Conservation (phyloP, 2,113 vertebrate species). For the Anguilla rostrata region DNA sequence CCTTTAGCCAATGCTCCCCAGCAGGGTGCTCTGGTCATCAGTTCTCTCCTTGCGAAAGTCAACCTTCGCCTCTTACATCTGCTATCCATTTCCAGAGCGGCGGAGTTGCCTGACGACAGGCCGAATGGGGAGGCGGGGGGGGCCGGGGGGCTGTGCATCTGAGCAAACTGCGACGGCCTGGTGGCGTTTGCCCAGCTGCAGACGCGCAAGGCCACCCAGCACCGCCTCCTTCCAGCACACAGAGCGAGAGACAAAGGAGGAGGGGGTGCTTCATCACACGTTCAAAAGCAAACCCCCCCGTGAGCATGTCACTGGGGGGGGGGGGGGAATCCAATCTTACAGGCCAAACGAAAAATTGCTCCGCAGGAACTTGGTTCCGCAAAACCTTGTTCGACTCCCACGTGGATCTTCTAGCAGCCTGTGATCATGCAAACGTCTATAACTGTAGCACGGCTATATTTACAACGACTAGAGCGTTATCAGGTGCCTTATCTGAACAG, state of each 20-base stretch:
- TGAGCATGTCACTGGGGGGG: background rate
- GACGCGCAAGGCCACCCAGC: background rate
- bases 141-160: background rate
- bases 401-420: background rate
- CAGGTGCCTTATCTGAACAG: background rate
- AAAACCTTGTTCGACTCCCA: background rate
- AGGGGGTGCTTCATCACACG: background rate
- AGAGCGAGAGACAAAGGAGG: background rate
- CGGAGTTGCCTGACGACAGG: background rate
- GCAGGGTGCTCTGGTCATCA: background rate
- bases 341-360: slow-evolving; percentile 13
- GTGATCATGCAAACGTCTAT: slow-evolving; percentile 1
- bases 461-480: background rate
- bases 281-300: background rate
- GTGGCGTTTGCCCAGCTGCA: background rate
- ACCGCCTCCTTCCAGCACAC: background rate
- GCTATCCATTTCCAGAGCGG: background rate
- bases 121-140: background rate
- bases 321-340: slow-evolving; percentile 17
- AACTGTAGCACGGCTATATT: background rate
- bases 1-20: background rate
- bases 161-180: background rate
- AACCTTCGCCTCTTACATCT: background rate
- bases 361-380: background rate
- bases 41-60: background rate